Evolutionary conservation across 2,797 vertebrate species (phyloP).

Genomic region (Falco peregrinus): DNA sequence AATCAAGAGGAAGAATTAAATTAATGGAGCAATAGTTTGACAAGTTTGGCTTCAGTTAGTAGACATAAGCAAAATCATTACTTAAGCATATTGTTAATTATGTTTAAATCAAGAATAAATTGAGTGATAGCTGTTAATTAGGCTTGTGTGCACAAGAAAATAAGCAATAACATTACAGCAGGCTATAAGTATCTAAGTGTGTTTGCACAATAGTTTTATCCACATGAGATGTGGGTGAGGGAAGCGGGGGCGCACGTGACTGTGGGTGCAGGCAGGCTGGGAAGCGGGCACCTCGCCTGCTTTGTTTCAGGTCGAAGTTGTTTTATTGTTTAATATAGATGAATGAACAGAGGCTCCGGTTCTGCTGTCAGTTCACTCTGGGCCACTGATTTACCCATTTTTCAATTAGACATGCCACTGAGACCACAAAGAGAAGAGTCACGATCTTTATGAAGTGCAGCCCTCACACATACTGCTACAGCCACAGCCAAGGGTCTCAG

Average conservation of each 20-base stretch:
- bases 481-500: background rate
- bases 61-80: conserved; percentile 57
- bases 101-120: conserved; percentile 66
- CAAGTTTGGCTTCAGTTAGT: conserved; percentile 49
- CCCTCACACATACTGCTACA: background rate
- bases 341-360: background rate
- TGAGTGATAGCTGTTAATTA: conserved; percentile 65
- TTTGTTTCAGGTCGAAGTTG: background rate
- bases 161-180: background rate
- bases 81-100: conserved; percentile 64
- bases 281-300: background rate
- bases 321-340: background rate
- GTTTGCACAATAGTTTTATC: background rate
- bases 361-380: background rate
- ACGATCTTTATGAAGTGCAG: background rate
- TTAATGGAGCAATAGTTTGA: conserved; percentile 67
- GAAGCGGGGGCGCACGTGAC: background rate
- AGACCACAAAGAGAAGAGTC: background rate
- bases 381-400: background rate
- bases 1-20: conserved; percentile 64
- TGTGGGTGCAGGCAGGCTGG: background rate
- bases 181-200: background rate
- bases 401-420: background rate
- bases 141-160: conserved; percentile 34
- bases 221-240: background rate